Evolutionary conservation across 2,797 vertebrate genomes (phyloP).

Genomic region (Podargus strigoides): DNA sequence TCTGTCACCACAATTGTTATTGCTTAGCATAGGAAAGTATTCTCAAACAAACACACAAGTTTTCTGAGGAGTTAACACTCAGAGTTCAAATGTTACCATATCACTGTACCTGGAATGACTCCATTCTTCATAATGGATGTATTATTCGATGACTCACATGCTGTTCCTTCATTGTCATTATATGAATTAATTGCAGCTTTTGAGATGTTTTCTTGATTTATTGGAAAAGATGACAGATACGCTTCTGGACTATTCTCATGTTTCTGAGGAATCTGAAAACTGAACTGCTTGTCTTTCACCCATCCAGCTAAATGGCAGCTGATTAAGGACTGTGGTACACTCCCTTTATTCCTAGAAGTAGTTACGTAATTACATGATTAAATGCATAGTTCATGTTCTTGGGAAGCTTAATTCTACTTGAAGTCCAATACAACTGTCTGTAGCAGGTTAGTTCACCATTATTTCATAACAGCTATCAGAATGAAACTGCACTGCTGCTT

Average conservation of each 20-base stretch:
- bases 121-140: not conserved
- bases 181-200: not conserved
- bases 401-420: not conserved
- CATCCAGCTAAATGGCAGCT: conserved; percentile 87
- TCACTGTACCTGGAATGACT: conserved; percentile 52
- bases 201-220: not conserved
- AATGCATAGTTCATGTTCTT: not conserved
- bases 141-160: not conserved
- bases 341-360: conserved; percentile 84
- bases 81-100: not conserved
- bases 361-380: not conserved
- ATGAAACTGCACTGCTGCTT: not conserved
- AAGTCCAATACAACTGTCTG: not conserved
- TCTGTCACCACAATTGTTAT: not conserved
- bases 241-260: not conserved
- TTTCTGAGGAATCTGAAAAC: conserved; percentile 34
- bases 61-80: not conserved
- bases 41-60: not conserved
- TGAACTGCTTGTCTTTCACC: conserved; percentile 87
- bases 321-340: conserved; percentile 76
- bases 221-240: not conserved
- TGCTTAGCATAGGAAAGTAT: not conserved
- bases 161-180: not conserved
- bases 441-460: not conserved
- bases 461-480: not conserved